These are phyloP conservation scores for Digitonthophagus gazella DNA, from an alignment of 2,888 invertebrate genomes.

Conservation along the genomic window DNA sequence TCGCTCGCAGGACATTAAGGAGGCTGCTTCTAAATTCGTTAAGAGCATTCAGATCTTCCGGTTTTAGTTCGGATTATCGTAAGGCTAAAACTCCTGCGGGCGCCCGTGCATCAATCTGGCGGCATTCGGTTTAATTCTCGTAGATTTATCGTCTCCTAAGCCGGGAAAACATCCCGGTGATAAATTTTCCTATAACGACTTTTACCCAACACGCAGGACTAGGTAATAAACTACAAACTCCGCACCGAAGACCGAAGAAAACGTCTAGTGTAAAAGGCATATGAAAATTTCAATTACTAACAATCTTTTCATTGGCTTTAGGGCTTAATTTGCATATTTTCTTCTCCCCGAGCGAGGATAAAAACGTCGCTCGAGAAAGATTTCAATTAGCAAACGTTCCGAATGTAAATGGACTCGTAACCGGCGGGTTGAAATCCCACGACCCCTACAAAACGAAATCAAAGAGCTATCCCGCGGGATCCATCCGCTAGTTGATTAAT, in stretches of 20 bases:
- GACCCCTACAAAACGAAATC: not conserved
- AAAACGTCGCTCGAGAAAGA: not conserved
- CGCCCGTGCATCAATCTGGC: not conserved
- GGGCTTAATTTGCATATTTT: not conserved
- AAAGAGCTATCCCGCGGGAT: not conserved
- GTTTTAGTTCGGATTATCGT: not conserved
- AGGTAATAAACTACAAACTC: too few relatives aligned
- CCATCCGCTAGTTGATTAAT: not conserved
- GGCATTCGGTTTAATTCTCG: not conserved
- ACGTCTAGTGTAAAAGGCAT: too few relatives aligned
- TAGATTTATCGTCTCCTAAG: not conserved
- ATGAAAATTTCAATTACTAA: not conserved
- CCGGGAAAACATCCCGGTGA: not conserved
- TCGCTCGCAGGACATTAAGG: not conserved
- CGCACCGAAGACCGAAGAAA: too few relatives aligned
- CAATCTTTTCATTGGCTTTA: not conserved
- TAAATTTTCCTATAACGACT: not conserved
- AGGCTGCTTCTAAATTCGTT: not conserved
- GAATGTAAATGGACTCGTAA: not conserved
- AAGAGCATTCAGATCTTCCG: not conserved
- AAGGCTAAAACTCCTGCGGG: not conserved
- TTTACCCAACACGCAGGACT: not conserved
- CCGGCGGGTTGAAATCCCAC: not conserved
- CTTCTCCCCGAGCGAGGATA: not conserved
- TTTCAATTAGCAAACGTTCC: not conserved